Evolutionary conservation across 2,113 vertebrate genomes (phyloP), one percentile per base, ranked within the genome.

Genomic region (Donacobius atricapilla): DNA sequence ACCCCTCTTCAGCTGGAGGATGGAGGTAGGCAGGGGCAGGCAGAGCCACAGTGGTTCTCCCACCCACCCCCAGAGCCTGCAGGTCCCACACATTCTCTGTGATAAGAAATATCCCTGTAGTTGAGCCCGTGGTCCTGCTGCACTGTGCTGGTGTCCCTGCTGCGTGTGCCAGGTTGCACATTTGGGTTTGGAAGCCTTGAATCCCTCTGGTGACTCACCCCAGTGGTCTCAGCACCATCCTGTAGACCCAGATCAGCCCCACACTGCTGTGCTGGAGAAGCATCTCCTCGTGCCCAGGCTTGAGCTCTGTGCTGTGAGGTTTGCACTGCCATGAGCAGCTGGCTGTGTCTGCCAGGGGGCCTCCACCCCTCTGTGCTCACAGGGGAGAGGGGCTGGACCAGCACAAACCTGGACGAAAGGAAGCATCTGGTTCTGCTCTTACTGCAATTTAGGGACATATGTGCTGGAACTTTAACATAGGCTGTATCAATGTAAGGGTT

Each of bases 91-190:
- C 3, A 0, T 6, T 8, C 19, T 54, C n/a, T 60, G 28, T 11
- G 60, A 35, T 66, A 40, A 58, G 48, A 79, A 71, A 30, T 6
- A 27, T 5, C 15, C 8, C 54, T 15, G 33, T 0, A 7, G 17
- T 1, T 1, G 0, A 75, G 80, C 17, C 53, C 48, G 48, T 33
- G 47, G 9, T 53, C 25, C 37, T 78, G 40, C 45, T 6, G 6
- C 15, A 15, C 65, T 13, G 1, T 19, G 40, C 39, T 6, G 2
- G 7, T 7, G 15, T 45, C 30, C 28, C 53, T 37, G 35, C 13
- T 30, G 11, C 1, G 1, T 5, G 18, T 79, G 37, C 25, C 37
- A 20, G 17, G 12, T 11, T 10, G 31, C 16, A 7, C 2, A 0
- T 28, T 21, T 40, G 51, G 27, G 28, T 45, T 44, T 56, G 45